Evolutionary conservation across 2,888 invertebrate species (phyloP), one percentile per base, ranked within the genome.

Genomic region (Ormyrus thymus): DNA sequence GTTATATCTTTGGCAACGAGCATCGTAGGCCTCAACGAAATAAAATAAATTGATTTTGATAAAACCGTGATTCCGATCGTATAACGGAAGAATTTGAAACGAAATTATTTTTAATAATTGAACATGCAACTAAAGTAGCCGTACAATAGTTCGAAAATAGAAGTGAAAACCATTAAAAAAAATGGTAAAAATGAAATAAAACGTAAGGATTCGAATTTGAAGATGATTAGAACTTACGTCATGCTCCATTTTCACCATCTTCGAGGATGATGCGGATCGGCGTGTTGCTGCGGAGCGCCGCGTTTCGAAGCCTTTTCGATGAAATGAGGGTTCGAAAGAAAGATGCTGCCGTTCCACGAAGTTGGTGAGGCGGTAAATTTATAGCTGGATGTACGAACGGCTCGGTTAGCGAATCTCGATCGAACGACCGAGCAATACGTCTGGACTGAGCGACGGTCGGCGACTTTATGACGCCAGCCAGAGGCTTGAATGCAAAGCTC

Each of bases 181-280:
- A 6, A 43, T 11, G 5, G 45, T 7, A 51, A 43, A 43, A 66
- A 64, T 29, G 4, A 6, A 50, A 9, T 13, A 13, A 53, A 53
- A 43, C 15, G 11, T 11, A 29, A 10, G 7, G 9, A 13, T n/a
- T 8, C 5, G 1, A 45, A 13, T 11, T 10, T 11, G 43, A 13
- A 29, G 29, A 29, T 29, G 29, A 29, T 29, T 29, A 29, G 11
- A 45, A 86, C 87, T 86, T 75, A 87, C 88, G 79, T 89, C 89
- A 75, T 89, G 89, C 15, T 89, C 89, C 89, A 89, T 88, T 79
- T 89, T 89, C 76, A 89, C 89, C 89, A 89, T 89, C 83, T 85
- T 88, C 50, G 81, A 72, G 65, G 80, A 79, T 59, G 80, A 76
- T 73, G 76, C 64, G 48, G 15, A 59, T n/a, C 73, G 76, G 29